These are phyloP conservation scores for Charina bottae DNA, from an alignment of 2,113 vertebrate genomes.

Conservation along the genomic window DNA sequence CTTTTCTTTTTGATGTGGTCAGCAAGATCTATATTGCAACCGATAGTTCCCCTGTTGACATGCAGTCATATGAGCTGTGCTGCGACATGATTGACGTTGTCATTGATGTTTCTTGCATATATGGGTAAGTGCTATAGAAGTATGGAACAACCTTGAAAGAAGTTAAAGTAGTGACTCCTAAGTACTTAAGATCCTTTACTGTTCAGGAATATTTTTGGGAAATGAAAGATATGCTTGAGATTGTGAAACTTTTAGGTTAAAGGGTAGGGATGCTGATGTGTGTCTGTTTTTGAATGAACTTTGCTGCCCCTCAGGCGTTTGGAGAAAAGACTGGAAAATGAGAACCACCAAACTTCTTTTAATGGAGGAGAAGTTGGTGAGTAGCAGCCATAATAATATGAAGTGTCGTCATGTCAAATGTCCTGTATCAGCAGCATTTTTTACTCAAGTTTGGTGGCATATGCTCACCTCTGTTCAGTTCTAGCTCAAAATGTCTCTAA, in stretches of 20 bases:
- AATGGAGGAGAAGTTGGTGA: not conserved
- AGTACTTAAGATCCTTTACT: not conserved
- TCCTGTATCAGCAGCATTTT: not conserved
- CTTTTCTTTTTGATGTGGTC: slow-evolving; percentile 98
- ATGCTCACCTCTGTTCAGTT: not conserved
- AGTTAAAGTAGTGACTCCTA: not conserved
- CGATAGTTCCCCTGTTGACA: slow-evolving; percentile 98
- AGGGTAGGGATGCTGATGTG: not conserved
- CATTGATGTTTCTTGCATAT: slow-evolving; percentile 99
- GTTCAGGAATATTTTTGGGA: not conserved
- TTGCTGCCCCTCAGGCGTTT: slow-evolving; percentile 27
- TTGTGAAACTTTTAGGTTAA: fast-evolving
- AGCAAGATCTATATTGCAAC: slow-evolving; percentile 99
- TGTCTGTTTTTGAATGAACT: not conserved
- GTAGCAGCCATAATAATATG: not conserved
- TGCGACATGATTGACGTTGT: slow-evolving; percentile 99
- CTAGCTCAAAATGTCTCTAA: not conserved
- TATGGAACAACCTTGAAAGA: not conserved
- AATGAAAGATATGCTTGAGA: not conserved
- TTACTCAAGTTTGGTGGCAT: not conserved
- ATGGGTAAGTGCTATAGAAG: slow-evolving; percentile 84
- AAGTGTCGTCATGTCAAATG: not conserved
- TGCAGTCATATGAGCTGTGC: slow-evolving; percentile 98
- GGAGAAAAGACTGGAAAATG: not conserved
- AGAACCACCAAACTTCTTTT: not conserved